Base-by-base conservation (phyloP, 1,140 invertebrate genomes). In the Macrosteles quadrilineatus region DNA sequence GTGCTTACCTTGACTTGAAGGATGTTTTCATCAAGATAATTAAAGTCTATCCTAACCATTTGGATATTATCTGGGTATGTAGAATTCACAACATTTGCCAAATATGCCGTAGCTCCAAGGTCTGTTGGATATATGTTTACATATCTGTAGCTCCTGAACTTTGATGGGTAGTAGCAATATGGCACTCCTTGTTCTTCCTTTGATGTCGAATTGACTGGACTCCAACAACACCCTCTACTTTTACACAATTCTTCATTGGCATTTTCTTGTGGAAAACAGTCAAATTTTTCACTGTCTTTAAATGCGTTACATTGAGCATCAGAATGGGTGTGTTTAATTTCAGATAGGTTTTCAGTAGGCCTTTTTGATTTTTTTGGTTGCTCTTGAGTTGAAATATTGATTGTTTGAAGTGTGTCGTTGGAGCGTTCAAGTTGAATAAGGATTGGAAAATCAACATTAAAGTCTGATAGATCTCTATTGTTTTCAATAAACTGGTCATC, bases 171-270 rank as follows among this genome's bases (percentile, higher is more conserved):
- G 79, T 85, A 92, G 77, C 91, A 92, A 75, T 85, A 74, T 55
- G 79, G 77, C 65, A 73, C 53, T 43, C 68, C 53, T 31, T 68
- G 57, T 45, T 71, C 36, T 47, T 27, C 50, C 17, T 53, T 17
- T 9, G 32, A 23, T 36, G n/a, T 11, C 21, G 50, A 23, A 2
- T 66, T 36, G 21, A 55, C 64, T 53, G 64, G 69, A 65, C 81
- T 77, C 90, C 90, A 93, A 76, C 89, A 89, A 75, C 91, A 93
- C 65, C 90, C 90, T 81, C 92, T 83, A 32, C 82, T 76, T 53
- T 80, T 78, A 78, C 94, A 96, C 1, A 75, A 77, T 17, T 85
- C 74, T 78, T 90, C 80, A 21, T 80, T 85, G 4, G 87, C 86
- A 27, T 80, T 84, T 47, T 81, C 76, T 75, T 90, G 87, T 0